Conservation (phyloP, 1,140 invertebrate genomes). For the Agraylea sexmaculata region DNA sequence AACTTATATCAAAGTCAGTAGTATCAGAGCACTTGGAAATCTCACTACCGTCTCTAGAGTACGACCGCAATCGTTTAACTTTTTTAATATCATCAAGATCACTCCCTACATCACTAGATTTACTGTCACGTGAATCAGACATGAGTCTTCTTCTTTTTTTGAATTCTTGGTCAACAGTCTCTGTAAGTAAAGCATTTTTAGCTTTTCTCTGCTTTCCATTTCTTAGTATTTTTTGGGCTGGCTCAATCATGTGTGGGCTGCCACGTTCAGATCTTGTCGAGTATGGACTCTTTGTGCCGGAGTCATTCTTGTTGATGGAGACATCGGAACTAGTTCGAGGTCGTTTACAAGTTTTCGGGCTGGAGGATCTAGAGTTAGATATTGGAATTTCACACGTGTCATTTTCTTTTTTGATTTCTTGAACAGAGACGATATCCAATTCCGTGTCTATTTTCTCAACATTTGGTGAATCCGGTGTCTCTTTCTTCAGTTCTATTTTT, state of each 20-base stretch:
- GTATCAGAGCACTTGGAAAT: slow-evolving; percentile 44
- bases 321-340: slow-evolving; percentile 35
- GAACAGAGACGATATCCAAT: slow-evolving; percentile 30
- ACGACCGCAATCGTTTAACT: slow-evolving; percentile 43
- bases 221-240: slow-evolving; percentile 41
- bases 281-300: slow-evolving; percentile 36
- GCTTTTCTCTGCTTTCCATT: slow-evolving; percentile 50
- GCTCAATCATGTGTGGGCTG: slow-evolving; percentile 33
- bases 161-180: slow-evolving; percentile 36
- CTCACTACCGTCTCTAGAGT: slow-evolving; percentile 41
- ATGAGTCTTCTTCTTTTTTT: slow-evolving; percentile 36
- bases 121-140: slow-evolving; percentile 30
- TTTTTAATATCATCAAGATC: slow-evolving; percentile 39
- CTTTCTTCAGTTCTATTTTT: slow-evolving; percentile 16
- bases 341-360: slow-evolving; percentile 32
- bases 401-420: slow-evolving; percentile 37
- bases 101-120: slow-evolving; percentile 22
- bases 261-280: slow-evolving; percentile 43
- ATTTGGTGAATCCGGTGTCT: slow-evolving; percentile 23
- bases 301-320: slow-evolving; percentile 33
- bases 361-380: slow-evolving; percentile 32
- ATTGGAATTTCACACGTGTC: slow-evolving; percentile 10
- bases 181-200: slow-evolving; percentile 39
- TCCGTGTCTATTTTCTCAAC: slow-evolving; percentile 23
- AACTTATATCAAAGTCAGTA: slow-evolving; percentile 48